A percentile compares a stretch with the other conserved stretches of the same genome.
Evolutionary conservation across 2,888 invertebrate genomes (phyloP).

Genomic region (Nycteola revayana): DNA sequence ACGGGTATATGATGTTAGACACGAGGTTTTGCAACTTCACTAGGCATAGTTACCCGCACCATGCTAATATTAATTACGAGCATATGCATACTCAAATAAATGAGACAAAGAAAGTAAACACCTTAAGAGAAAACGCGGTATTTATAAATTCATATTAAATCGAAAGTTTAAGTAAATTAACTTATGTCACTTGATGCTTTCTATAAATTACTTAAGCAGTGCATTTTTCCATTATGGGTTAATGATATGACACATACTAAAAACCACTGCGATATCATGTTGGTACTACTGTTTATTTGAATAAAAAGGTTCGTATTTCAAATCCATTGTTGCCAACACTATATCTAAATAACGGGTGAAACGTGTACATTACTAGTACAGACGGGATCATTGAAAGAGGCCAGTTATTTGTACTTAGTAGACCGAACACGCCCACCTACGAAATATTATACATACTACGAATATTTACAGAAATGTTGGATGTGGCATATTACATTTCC

Average conservation of each 20-base stretch:
- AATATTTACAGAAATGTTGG: constrained; percentile 20
- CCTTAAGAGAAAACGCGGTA: constrained; percentile 51
- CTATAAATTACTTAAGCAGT: constrained; percentile 65
- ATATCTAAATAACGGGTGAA: neutral
- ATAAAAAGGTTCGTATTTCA: constrained; percentile 1
- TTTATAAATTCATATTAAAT: constrained; percentile 69
- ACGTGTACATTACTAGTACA: constrained; percentile 16
- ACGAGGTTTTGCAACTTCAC: too few relatives aligned
- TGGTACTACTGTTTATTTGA: neutral
- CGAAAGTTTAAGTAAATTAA: constrained; percentile 75
- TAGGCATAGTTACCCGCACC: too few relatives aligned
- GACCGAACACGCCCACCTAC: constrained; percentile 59
- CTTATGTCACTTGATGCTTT: constrained; percentile 63
- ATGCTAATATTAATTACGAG: constrained; percentile 23
- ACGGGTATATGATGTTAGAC: too few relatives aligned
- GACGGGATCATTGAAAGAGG: constrained; percentile 43
- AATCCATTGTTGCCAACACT: neutral
- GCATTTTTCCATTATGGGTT: too few relatives aligned
- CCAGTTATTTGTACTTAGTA: constrained; percentile 59
- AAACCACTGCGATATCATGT: neutral
- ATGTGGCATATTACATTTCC: constrained; percentile 28
- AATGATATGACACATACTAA: too few relatives aligned
- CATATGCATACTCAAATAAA: constrained; percentile 5
- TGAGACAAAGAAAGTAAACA: constrained; percentile 16
- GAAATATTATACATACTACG: constrained; percentile 21